Evolutionary conservation across 2,797 vertebrate genomes (phyloP).

Genomic region (Pseudomugil gertrudae): DNA sequence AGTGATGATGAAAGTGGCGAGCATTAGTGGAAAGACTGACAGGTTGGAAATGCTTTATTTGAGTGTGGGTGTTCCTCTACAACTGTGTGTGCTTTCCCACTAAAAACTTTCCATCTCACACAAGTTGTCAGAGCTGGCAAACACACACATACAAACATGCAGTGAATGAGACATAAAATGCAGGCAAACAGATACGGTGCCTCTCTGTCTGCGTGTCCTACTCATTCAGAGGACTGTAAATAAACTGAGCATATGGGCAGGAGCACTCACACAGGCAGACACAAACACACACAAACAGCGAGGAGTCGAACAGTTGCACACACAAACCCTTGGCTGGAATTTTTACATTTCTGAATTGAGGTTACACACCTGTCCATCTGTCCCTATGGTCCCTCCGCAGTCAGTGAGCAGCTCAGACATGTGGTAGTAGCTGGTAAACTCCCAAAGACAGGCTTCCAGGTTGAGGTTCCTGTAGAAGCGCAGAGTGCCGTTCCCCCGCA

Average conservation of each 20-base stretch:
- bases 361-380: constrained; percentile 90
- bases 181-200: constrained; percentile 49
- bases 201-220: constrained; percentile 45
- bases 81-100: constrained; percentile 10
- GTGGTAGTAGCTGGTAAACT: constrained; percentile 92
- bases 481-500: constrained; percentile 85
- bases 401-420: constrained; percentile 94
- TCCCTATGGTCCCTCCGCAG: constrained; percentile 91
- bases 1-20: constrained; percentile 9
- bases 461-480: constrained; percentile 93
- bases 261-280: constrained; percentile 33
- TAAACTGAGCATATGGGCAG: constrained; percentile 49
- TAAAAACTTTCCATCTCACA: constrained; percentile 40
- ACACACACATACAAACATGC: constrained; percentile 26
- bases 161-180: constrained; percentile 42
- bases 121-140: constrained; percentile 13
- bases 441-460: constrained; percentile 93
- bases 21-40: constrained; percentile 19
- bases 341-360: constrained; percentile 20
- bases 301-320: constrained; percentile 49
- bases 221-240: constrained; percentile 46
- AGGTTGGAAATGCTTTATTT: constrained; percentile 22
- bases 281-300: constrained; percentile 31
- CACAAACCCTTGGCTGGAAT: constrained; percentile 51
- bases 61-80: constrained; percentile 2